These are phyloP conservation scores for Euthynnus affinis DNA, from an alignment of 2,797 vertebrate species.

Conservation along the genomic window DNA sequence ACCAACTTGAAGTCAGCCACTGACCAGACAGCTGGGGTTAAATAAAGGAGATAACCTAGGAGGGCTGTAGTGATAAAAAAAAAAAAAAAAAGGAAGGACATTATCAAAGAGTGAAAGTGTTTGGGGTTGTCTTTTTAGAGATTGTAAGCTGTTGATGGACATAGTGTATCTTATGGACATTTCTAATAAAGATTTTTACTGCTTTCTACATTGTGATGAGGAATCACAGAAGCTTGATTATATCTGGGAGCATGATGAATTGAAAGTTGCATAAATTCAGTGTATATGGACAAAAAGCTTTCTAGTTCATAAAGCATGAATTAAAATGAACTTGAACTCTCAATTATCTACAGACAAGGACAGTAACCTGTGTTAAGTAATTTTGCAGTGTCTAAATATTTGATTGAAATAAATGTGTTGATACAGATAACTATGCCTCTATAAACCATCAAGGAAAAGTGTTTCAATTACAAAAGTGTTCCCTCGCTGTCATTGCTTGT, in stretches of 20 bases:
- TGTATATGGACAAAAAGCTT: not conserved
- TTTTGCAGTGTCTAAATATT: not conserved
- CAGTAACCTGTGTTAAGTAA: not conserved
- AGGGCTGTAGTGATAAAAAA: no score
- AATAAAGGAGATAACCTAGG: not conserved
- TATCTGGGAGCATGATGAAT: not conserved
- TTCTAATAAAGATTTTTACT: not conserved
- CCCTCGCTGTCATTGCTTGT: no score
- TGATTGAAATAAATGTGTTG: not conserved
- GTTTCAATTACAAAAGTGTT: not conserved
- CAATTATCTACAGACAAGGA: not conserved
- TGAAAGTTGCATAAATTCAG: not conserved
- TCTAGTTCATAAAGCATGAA: not conserved
- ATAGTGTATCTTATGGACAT: not conserved
- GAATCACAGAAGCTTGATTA: no score
- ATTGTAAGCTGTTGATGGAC: not conserved
- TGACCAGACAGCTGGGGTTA: not conserved
- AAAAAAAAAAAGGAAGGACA: no score
- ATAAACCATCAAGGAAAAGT: not conserved
- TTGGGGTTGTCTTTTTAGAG: not conserved
- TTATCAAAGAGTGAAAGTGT: no score
- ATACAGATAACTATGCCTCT: not conserved
- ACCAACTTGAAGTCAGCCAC: constrained; percentile 21
- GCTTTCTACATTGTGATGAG: no score
- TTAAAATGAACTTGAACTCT: not conserved